Base-by-base conservation (phyloP, 2,113 vertebrate genomes). In the Brachypteracias leptosomus region DNA sequence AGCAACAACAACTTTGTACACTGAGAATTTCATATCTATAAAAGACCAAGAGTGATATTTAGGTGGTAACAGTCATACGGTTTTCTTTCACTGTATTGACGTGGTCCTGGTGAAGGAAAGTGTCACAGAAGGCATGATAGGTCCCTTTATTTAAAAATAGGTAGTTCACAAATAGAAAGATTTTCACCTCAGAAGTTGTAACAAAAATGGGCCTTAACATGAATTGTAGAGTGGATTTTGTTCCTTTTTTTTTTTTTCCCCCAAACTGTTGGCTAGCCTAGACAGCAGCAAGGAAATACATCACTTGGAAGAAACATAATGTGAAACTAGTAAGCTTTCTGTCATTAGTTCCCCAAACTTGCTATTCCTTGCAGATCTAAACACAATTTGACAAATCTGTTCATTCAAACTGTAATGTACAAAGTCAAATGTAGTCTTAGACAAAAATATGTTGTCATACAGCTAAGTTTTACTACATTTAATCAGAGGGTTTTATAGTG, bases 241-340 rank as follows among this genome's bases (percentile, higher is more conserved):
- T 13, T 7, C 4, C 15, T 40, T 31, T 12, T 21, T 8, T 2
- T 20, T 31, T 33, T 8, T 6, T 42, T 16, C 1, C 3, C 4
- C 6, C 14, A 5, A 26, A 4, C 35, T 62, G 54, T 47, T 47
- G 40, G 28, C 44, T 44, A 20, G 22, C 8, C 1, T 46, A 52
- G 75, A 31, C 28, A 24, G 13, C 66, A 19, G 72, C 38, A 78
- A 84, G 59, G 54, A 72, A 91, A 75, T 36, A 24, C 21, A 75
- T 84, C 51, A 46, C 21, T 67, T 78, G 52, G 15, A 79, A 74
- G 67, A 85, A 95, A 79, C 17, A n/a, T 61, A 10, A n/a, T 68
- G 36, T 89, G 38, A 19, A 80, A 74, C 62, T 79, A 82, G 26
- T 67, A 79, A 93, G 73, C 46, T 76, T 86, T 67, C 52, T 76